Percentiles rank a stretch among this genome's conserved stretches.
Conservation (phyloP, 1,140 invertebrate genomes). For the Anastrepha obliqua region DNA sequence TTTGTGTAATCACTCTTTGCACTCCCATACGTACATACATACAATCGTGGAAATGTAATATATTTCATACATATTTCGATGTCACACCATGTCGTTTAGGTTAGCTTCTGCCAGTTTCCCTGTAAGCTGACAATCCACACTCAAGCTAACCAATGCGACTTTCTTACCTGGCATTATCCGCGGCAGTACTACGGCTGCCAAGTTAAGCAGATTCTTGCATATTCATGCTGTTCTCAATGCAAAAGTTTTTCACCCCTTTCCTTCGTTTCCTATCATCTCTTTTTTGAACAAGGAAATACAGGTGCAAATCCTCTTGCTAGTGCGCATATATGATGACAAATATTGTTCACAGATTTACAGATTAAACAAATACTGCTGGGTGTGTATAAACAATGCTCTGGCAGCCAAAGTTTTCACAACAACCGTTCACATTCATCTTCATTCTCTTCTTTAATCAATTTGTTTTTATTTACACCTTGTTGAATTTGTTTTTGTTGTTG, state of each 20-base stretch:
- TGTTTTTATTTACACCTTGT: slow-evolving; percentile 47
- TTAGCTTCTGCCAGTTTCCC: no score
- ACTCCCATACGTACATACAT: neutral
- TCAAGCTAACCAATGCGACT: no score
- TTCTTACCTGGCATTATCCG: neutral
- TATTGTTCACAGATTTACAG: slow-evolving; percentile 15
- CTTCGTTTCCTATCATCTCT: neutral
- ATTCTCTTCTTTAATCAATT: slow-evolving; percentile 16
- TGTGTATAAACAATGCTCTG: neutral
- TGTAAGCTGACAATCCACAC: no score
- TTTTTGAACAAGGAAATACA: neutral
- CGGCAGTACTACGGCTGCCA: neutral
- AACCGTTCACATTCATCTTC: neutral
- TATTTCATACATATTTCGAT: no score
- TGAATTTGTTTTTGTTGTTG: neutral
- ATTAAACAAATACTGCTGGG: neutral
- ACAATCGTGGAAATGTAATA: neutral
- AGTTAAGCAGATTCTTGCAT: slow-evolving; percentile 7
- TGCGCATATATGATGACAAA: slow-evolving; percentile 2
- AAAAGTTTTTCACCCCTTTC: slow-evolving; percentile 8
- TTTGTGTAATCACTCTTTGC: no score
- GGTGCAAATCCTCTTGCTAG: neutral
- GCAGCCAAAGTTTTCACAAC: slow-evolving; percentile 6
- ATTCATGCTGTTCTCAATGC: neutral
- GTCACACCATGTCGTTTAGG: no score